These are phyloP conservation scores for Manis javanica DNA, from an alignment of 2,797 vertebrate species.

Conservation along the genomic window DNA sequence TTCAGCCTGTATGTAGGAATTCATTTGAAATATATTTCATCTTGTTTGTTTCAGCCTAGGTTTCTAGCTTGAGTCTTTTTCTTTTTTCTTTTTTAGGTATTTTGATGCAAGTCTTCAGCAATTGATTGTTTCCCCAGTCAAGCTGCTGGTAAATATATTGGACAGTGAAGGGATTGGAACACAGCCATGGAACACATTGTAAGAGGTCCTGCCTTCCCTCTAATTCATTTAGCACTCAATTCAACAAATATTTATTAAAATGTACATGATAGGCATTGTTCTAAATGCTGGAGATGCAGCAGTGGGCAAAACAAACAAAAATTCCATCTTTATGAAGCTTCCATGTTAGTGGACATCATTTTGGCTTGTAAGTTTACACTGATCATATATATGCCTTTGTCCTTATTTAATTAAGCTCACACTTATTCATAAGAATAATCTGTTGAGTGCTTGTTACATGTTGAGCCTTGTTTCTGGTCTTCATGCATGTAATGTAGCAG, in stretches of 20 bases:
- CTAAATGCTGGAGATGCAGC: not conserved
- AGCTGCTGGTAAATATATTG: not conserved
- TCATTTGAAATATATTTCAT: not conserved
- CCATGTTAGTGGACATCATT: not conserved
- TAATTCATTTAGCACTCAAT: not conserved
- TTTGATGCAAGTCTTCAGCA: not conserved
- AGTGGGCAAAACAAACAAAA: not conserved
- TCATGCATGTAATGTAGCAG: not conserved
- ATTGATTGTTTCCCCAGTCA: not conserved
- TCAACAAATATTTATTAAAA: not conserved
- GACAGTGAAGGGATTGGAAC: not conserved
- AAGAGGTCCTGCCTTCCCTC: not conserved
- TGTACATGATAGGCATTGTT: not conserved
- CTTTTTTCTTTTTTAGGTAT: not conserved
- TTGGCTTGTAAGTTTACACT: not conserved
- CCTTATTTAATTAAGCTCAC: not conserved
- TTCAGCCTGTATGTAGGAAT: not conserved
- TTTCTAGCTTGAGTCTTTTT: not conserved
- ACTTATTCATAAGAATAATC: not conserved
- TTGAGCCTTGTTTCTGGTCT: not conserved
- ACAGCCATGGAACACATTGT: not conserved
- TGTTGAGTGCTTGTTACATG: not conserved
- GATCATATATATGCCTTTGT: not conserved
- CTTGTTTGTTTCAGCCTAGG: not conserved
- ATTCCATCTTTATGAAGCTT: not conserved